Evolutionary conservation across 2,888 invertebrate genomes (phyloP).

Genomic region (Nemapogon koenigi): DNA sequence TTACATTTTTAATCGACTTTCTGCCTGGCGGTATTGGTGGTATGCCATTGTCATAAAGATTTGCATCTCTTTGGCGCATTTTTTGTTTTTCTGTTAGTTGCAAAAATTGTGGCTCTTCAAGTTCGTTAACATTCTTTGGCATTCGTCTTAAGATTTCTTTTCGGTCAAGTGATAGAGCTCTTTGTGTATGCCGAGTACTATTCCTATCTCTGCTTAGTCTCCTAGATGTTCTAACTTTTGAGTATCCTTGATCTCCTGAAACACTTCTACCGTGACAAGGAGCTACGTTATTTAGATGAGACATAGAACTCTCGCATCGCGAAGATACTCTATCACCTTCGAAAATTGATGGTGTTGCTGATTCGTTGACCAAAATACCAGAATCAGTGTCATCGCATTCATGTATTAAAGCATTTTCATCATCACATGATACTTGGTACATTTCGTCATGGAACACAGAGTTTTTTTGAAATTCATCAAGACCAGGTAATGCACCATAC

Average conservation of each 20-base stretch:
- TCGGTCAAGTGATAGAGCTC: constrained; percentile 61
- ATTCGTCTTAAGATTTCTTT: constrained; percentile 59
- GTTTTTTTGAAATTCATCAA: constrained; percentile 72
- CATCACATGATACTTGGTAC: constrained; percentile 52
- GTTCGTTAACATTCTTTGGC: constrained; percentile 43
- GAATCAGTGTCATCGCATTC: constrained; percentile 77
- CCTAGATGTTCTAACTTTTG: constrained; percentile 40
- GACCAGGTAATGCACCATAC: constrained; percentile 74
- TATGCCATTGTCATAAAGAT: constrained; percentile 43
- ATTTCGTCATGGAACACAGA: constrained; percentile 70
- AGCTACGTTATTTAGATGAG: constrained; percentile 40
- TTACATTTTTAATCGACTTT: constrained; percentile 34
- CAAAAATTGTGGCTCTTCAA: constrained; percentile 48
- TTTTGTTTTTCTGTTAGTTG: constrained; percentile 57
- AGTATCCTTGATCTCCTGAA: constrained; percentile 53
- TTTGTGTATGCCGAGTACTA: constrained; percentile 47
- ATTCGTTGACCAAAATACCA: constrained; percentile 77
- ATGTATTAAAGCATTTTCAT: constrained; percentile 62
- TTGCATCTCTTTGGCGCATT: constrained; percentile 51
- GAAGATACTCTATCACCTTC: constrained; percentile 62
- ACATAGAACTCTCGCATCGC: constrained; percentile 59
- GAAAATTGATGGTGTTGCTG: constrained; percentile 71
- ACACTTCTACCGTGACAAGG: constrained; percentile 54
- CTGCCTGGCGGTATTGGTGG: constrained; percentile 58
- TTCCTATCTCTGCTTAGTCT: constrained; percentile 47